Base-by-base conservation (phyloP, 2,888 invertebrate genomes). In the Caenorhabditis sinica region DNA sequence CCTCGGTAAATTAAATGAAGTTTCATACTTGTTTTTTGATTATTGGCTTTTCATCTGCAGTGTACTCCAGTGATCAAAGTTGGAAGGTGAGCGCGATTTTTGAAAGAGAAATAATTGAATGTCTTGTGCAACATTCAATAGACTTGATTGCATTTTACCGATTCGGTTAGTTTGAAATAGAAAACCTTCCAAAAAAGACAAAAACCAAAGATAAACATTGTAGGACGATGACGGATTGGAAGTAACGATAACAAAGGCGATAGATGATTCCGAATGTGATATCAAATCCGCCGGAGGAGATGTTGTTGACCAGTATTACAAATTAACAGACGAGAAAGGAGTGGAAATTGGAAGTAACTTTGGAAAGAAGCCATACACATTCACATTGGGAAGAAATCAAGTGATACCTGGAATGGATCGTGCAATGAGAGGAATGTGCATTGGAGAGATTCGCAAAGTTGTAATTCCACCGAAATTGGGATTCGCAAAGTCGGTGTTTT, bases 301-400 rank as follows among this genome's bases (percentile, higher is more conserved):
- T 56, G 71, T 87, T 13, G 76, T 89, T 45, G 89, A 91, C 53
- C 91, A 91, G 80, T 91, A 84, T 81, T 91, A 91, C 86, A 88
- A 88, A 74, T 77, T 91, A 77, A 76, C 84, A 36, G 91, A 91
- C 65, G 83, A 88, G 71, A 86, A 88, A n/a, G 91, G 90, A 53
- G 89, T 86, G 43, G 90, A 90, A 79, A 88, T 91, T 76, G 91
- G 91, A 53, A 88, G 89, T 49, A 91, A 91, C 76, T 91, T 91
- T 72, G 90, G 90, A 56, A 88, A 89, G 82, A 91, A 88, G 77
- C 91, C 91, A 87, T 91, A 86, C 51, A 79, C 83, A 13, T 83
- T 83, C 74, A 83, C 83, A 23, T 40, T 83, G 20, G 83, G 83
- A 15, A 23, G 65, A 9, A 83, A 79, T 36, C 83, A 83, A 43